phyloP scores from a whole-genome alignment of 2,888 invertebrate genomes.

The Dicranocentrus wangi region DNA sequence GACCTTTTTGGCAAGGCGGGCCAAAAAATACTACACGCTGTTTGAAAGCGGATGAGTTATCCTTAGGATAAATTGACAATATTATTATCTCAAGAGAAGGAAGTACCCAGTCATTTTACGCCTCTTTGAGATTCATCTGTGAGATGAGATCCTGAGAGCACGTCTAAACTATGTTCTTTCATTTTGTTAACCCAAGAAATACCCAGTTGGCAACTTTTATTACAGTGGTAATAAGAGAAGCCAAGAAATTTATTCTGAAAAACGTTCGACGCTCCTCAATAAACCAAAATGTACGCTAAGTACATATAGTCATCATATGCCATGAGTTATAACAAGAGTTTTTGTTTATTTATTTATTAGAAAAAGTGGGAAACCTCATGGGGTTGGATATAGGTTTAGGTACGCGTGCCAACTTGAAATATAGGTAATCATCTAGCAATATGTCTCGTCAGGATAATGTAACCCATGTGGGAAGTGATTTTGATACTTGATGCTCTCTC shows the following conservation, averaged over 20 bases:
- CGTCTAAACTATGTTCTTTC: neutral
- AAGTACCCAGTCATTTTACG: constrained; percentile 33
- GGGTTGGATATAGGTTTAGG: no score
- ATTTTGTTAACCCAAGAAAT: neutral
- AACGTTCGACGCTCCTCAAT: no score
- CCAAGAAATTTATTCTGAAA: neutral
- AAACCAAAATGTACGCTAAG: neutral
- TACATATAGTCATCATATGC: no score
- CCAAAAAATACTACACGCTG: no score
- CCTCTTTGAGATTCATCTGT: neutral
- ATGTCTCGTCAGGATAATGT: constrained; percentile 1
- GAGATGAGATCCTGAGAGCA: neutral
- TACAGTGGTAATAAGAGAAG: neutral
- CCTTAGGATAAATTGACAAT: neutral
- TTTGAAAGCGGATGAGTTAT: neutral
- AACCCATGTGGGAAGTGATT: neutral
- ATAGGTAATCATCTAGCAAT: constrained; percentile 15
- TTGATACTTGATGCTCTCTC: constrained; percentile 20
- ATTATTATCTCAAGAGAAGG: constrained; percentile 2
- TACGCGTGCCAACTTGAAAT: constrained; percentile 27
- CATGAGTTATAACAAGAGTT: no score
- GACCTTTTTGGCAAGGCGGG: constrained; percentile 9
- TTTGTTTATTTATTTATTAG: neutral
- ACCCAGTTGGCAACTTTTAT: constrained; percentile 36
- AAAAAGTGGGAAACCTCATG: neutral